A percentile compares a stretch with the other conserved stretches of the same genome.
phyloP scores from a whole-genome alignment of 2,888 invertebrate genomes.

The Apomyelois bistriatella region DNA sequence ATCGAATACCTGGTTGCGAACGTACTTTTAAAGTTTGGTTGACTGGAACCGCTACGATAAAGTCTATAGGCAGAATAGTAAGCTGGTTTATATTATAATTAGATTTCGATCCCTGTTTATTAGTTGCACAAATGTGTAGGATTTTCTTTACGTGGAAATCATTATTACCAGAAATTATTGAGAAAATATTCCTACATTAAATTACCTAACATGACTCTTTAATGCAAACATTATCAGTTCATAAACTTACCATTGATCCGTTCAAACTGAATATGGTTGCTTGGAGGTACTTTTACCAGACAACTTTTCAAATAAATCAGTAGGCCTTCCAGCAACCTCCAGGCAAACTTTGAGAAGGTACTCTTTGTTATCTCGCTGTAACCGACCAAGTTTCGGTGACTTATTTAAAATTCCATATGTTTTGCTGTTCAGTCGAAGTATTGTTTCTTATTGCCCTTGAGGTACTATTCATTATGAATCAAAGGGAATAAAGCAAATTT shows the following conservation, averaged over 20 bases:
- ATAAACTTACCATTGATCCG: slow-evolving; percentile 3
- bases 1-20: no score
- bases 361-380: slow-evolving; percentile 57
- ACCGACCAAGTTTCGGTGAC: slow-evolving; percentile 45
- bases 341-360: slow-evolving; percentile 36
- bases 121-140: no score
- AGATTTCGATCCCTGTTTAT: no score
- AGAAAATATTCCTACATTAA: no score
- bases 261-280: slow-evolving; percentile 20
- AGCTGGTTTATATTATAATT: no score
- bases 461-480: neutral
- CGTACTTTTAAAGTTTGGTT: no score
- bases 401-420: slow-evolving; percentile 58
- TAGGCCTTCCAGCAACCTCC: slow-evolving; percentile 48
- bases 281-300: slow-evolving; percentile 47
- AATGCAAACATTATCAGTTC: slow-evolving; percentile 19
- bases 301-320: slow-evolving; percentile 72
- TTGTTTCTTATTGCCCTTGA: neutral
- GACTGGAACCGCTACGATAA: no score
- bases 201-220: neutral
- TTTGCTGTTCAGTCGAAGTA: slow-evolving; percentile 22
- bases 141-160: no score
- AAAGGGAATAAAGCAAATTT: neutral
- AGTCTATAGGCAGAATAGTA: no score
- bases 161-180: no score